Evolutionary conservation across 2,888 invertebrate species (phyloP).

Genomic region (Sarcophaga caerulescens): DNA sequence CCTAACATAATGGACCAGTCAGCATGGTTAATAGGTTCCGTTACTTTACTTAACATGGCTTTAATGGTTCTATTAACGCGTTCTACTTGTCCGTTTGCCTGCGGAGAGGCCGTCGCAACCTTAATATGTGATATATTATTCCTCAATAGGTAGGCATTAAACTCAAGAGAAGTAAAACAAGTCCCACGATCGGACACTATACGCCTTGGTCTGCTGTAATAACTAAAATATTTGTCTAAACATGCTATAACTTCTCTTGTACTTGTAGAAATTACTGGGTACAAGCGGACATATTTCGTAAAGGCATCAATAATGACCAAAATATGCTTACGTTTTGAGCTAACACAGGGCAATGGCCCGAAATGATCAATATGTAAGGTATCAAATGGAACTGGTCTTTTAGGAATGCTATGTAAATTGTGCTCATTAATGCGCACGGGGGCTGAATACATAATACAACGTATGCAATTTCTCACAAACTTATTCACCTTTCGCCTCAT

Average conservation of each 20-base stretch:
- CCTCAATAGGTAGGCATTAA: neutral
- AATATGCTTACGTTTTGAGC: conserved; percentile 22
- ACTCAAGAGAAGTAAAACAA: conserved; percentile 26
- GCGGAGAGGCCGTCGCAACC: neutral
- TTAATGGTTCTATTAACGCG: conserved; percentile 2
- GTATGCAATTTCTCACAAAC: conserved; percentile 16
- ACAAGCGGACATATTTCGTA: conserved; percentile 22
- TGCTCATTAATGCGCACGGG: neutral
- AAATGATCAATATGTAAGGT: conserved; percentile 21
- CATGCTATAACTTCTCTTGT: conserved; percentile 28
- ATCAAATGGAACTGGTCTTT: conserved; percentile 8
- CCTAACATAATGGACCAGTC: conserved; percentile 5
- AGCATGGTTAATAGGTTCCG: neutral
- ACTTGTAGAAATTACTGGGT: conserved; percentile 26
- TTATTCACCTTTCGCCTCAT: neutral
- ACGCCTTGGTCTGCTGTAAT: conserved; percentile 13
- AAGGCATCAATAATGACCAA: conserved; percentile 27
- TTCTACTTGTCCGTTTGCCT: conserved; percentile 11
- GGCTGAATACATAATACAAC: conserved; percentile 13
- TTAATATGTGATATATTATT: conserved; percentile 7
- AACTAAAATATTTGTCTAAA: neutral
- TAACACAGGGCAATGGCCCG: conserved; percentile 10
- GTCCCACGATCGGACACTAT: conserved; percentile 24
- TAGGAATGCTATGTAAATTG: neutral
- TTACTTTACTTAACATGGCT: conserved; percentile 2